Evolutionary conservation across 1,140 invertebrate species (phyloP).

Genomic region (Sycophaga agraensis): DNA sequence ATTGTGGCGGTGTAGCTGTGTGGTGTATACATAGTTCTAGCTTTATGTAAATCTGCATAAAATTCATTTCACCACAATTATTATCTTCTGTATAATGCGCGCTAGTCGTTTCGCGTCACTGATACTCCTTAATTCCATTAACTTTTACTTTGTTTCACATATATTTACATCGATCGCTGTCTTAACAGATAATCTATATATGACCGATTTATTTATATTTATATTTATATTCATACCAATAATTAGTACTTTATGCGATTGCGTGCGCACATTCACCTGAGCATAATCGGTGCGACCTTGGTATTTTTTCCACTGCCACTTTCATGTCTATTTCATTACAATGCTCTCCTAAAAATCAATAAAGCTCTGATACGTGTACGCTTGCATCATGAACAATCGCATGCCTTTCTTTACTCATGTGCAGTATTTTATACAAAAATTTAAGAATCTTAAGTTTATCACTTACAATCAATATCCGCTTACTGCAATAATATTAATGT

Average conservation of each 20-base stretch:
- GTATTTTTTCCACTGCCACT: not conserved
- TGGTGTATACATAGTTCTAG: slow-evolving; percentile 34
- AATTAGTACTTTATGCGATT: slow-evolving; percentile 43
- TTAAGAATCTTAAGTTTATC: not conserved
- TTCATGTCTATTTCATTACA: not conserved
- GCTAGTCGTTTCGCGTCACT: slow-evolving; percentile 12
- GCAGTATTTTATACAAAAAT: not conserved
- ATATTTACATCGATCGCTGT: slow-evolving; percentile 52
- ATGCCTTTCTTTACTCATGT: not conserved
- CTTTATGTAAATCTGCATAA: slow-evolving; percentile 34
- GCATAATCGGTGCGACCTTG: too few relatives aligned
- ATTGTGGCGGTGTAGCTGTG: slow-evolving; percentile 42
- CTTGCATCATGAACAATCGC: not conserved
- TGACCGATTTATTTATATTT: slow-evolving; percentile 45
- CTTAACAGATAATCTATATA: slow-evolving; percentile 49
- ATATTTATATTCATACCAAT: slow-evolving; percentile 38
- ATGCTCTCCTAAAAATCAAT: not conserved
- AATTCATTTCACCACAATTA: slow-evolving; percentile 2
- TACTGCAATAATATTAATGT: not conserved
- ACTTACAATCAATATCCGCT: not conserved
- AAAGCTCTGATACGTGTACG: not conserved
- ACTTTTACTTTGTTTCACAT: slow-evolving; percentile 28
- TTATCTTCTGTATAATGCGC: slow-evolving; percentile 10
- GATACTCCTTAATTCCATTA: slow-evolving; percentile 7
- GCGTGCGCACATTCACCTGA: slow-evolving; percentile 15